These are phyloP conservation scores for Venusia cambrica DNA, from an alignment of 2,888 invertebrate species.

Conservation along the genomic window DNA sequence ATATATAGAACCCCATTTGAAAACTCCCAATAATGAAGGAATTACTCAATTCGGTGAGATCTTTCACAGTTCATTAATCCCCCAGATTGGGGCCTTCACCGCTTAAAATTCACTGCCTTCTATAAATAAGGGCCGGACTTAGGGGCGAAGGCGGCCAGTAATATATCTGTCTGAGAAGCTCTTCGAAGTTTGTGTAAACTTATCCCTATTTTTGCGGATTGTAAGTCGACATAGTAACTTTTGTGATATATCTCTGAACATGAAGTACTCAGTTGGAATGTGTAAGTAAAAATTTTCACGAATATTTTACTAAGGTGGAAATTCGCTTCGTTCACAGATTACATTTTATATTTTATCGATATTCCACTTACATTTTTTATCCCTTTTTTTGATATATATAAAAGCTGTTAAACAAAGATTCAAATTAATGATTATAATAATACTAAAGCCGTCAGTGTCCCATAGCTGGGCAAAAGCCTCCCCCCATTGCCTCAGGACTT, in stretches of 20 bases:
- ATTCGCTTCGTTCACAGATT: too few relatives aligned
- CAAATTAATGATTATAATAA: too few relatives aligned
- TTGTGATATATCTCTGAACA: constrained; percentile 18
- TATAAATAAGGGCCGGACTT: constrained; percentile 49
- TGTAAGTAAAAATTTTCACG: neutral
- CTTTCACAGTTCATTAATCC: constrained; percentile 74
- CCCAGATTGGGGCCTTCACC: constrained; percentile 60
- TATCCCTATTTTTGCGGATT: constrained; percentile 23
- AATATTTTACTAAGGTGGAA: constrained; percentile 1
- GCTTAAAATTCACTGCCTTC: constrained; percentile 53
- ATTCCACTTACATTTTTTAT: too few relatives aligned
- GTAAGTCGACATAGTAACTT: constrained; percentile 19
- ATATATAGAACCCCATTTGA: constrained; percentile 53
- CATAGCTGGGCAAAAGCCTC: too few relatives aligned
- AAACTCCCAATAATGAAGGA: constrained; percentile 47
- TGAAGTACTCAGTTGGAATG: constrained; percentile 5
- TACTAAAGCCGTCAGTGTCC: too few relatives aligned
- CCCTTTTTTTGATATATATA: too few relatives aligned
- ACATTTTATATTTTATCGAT: too few relatives aligned
- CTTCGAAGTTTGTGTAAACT: constrained; percentile 14
- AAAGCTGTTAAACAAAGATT: too few relatives aligned
- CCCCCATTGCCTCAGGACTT: too few relatives aligned
- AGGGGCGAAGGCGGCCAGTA: constrained; percentile 26
- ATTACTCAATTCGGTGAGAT: constrained; percentile 67
- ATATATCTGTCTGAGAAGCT: constrained; percentile 22